Base-by-base conservation (phyloP, 2,797 vertebrate genomes). In the Sparidentex hasta region DNA sequence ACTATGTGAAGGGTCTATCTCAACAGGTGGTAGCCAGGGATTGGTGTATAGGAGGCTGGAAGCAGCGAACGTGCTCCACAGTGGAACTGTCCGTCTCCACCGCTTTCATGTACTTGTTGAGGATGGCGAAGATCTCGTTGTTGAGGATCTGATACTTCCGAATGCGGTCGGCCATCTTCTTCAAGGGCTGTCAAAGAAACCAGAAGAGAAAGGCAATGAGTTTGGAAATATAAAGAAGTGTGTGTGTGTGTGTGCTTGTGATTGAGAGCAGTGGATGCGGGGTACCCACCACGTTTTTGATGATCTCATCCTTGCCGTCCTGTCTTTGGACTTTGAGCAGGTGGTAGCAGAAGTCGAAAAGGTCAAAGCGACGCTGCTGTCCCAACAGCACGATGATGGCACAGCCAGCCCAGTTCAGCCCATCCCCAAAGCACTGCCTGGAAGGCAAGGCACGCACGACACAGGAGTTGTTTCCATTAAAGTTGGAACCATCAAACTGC, bases 81-180 rank as follows among this genome's bases (percentile, higher is more conserved):
- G 98, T 99, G 88, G 98, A 98, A 92, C 98, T 99, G 95, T 99
- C 98, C 1, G 97, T 99, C 94, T 99, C 98, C 90, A 99, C 98
- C 0, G 98, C 97, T 91, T 99, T 99, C 97, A 99, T 99, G 94
- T 99, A 99, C 93, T 99, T 99, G 96, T 99, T 99, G 78, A 99
- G 96, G 93, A 99, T 99, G 90, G 98, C 98, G 69, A 99, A 99
- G 75, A 99, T 97, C 94, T 99, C 98, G 0, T 99, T 99, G 95
- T 99, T 99, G 87, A 99, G 95, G 92, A 99, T 99, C 95, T 99
- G 98, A 78, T 99, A 99, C 94, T 99, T 99, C 91, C 98, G 95
- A 92, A 99, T 99, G 88, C 98, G 96, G 92, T 99, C 98, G 0
- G 98, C 98, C 98, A 99, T 99, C 93, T 99, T 99, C 95, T 99